phyloP scores from a whole-genome alignment of 2,113 vertebrate species.

The Gambusia holbrooki region DNA sequence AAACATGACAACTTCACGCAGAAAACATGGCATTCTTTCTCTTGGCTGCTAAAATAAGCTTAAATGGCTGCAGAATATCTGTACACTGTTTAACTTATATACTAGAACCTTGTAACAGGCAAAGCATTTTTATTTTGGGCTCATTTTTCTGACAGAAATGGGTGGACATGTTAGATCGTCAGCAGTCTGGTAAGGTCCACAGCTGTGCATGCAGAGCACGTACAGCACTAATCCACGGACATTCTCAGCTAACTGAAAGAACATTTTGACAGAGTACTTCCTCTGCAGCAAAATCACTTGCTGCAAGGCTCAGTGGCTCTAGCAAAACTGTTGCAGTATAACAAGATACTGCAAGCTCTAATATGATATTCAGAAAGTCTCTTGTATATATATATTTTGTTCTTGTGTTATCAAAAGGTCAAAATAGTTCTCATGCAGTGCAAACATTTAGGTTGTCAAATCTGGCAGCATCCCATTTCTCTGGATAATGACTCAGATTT shows the following conservation, averaged over 20 bases:
- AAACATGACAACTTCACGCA: neutral
- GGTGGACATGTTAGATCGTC: conserved; percentile 11
- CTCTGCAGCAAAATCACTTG: conserved; percentile 5
- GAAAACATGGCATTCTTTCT: conserved; percentile 15
- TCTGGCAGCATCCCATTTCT: neutral
- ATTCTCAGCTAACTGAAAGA: neutral
- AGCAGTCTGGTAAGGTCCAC: conserved; percentile 4
- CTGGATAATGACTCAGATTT: neutral
- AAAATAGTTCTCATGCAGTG: neutral
- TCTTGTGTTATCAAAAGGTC: neutral
- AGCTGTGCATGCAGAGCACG: conserved; percentile 13
- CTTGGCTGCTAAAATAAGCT: conserved; percentile 19
- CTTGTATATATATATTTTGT: neutral
- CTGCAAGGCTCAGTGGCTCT: neutral
- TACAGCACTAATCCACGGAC: neutral
- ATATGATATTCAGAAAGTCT: neutral
- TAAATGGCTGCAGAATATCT: neutral
- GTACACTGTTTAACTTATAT: conserved; percentile 14
- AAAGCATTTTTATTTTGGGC: conserved; percentile 5
- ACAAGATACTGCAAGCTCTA: neutral
- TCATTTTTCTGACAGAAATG: neutral
- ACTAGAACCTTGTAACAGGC: conserved; percentile 1
- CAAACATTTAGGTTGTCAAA: neutral
- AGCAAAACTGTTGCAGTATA: neutral
- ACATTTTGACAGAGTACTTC: neutral